Base-by-base conservation (phyloP, 2,113 vertebrate genomes). In the Tapirus terrestris region DNA sequence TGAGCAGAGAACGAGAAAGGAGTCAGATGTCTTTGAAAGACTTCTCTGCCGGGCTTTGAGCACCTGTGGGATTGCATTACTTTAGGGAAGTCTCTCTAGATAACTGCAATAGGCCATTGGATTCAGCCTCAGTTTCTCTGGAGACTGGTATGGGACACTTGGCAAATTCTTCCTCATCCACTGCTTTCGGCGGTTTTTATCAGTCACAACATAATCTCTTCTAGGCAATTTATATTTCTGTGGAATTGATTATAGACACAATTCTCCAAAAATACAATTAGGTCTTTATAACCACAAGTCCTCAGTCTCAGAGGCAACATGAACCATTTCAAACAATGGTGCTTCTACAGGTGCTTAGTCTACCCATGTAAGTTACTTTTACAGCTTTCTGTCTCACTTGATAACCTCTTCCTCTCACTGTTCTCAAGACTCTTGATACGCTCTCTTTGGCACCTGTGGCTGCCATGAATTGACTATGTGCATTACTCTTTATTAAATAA, bases 401-500 rank as follows among this genome's bases (percentile, higher is more conserved):
- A 82, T 91, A 88, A 25, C 11, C 11, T 92, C 83, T 72, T 70
- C 31, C 31, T 92, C 18, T 45, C 11, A 14, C 29, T 56, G 21
- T 73, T 61, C 29, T 82, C 58, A 43, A 58, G 60, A 11, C 48
- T 82, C 67, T 29, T 58, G 45, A 25, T 18, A 33, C 29, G 51
- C 27, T 9, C 17, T 94, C 58, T 53, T 70, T 29, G n/a, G n/a
- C 33, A 14, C 43, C 58, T 63, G 25, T 61, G 91, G 73, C 61
- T 63, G 87, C 45, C 88, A 63, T 79, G 76, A 93, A 73, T 43
- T n/a, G 29, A 61, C 18, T 77, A 5, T 61, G 39, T 58, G 3
- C 12, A 17, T 67, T 72, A 29, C 7, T 89, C 84, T 96, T 84
- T 65, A 84, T 94, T 89, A 96, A 95, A 68, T 87, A 95, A 94